Evolutionary conservation across 2,113 vertebrate species (phyloP).

Genomic region (Lampris megalopsis): DNA sequence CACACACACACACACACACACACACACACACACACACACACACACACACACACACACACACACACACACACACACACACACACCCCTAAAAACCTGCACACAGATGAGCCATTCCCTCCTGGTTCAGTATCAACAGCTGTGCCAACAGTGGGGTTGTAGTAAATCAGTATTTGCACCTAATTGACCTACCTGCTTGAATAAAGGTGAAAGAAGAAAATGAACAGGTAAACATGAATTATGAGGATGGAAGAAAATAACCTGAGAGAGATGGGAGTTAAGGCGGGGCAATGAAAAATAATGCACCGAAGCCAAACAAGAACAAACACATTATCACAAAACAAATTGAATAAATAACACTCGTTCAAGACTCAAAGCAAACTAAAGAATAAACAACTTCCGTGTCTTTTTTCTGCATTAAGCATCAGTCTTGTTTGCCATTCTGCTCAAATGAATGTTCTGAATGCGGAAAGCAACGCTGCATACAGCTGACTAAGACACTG

Average conservation of each 20-base stretch:
- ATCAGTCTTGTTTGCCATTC: too few relatives aligned
- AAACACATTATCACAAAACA: background rate
- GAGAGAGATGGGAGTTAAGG: background rate
- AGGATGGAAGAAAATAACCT: too few relatives aligned
- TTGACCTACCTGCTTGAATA: conserved; percentile 47
- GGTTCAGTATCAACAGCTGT: conserved; percentile 51
- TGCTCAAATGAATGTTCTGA: background rate
- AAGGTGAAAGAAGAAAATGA: conserved; percentile 2
- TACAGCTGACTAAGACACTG: too few relatives aligned
- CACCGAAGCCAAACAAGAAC: conserved; percentile 4
- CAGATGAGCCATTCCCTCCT: conserved; percentile 25
- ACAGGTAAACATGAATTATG: background rate
- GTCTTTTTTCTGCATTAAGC: too few relatives aligned
- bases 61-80: background rate
- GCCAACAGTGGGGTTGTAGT: conserved; percentile 30
- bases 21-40: too few relatives aligned
- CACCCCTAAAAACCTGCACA: conserved; percentile 5
- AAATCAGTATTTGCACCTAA: conserved; percentile 44
- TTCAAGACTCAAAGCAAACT: background rate
- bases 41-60: background rate
- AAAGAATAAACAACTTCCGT: too few relatives aligned
- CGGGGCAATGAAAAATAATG: background rate
- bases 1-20: too few relatives aligned
- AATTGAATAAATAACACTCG: background rate
- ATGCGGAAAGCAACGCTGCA: background rate